Evolutionary conservation across 2,113 vertebrate species (phyloP).

Genomic region (Craseonycteris thonglongyai): DNA sequence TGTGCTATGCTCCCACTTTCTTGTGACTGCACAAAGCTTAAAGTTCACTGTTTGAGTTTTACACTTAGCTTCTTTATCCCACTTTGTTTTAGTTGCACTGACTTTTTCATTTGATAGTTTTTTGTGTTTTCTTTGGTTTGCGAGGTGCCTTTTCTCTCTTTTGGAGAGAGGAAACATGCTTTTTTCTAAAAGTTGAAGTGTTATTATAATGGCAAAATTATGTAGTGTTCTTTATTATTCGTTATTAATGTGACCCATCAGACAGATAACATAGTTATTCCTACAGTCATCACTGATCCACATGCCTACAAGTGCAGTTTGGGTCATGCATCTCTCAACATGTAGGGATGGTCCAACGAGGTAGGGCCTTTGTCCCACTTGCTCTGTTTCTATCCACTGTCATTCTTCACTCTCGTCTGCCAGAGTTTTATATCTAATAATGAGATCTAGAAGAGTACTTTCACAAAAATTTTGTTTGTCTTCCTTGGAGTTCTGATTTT

Average conservation of each 20-base stretch:
- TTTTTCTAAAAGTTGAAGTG: not conserved
- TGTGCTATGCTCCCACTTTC: rapidly evolving
- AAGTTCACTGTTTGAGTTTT: no score
- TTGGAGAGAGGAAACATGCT: not conserved
- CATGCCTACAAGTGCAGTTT: rapidly evolving
- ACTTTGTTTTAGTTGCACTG: not conserved
- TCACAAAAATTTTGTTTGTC: no score
- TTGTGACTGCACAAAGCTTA: rapidly evolving
- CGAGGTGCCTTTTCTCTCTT: not conserved
- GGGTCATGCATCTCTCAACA: not conserved
- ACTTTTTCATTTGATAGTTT: not conserved
- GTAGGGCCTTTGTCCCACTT: not conserved
- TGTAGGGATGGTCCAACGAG: no score
- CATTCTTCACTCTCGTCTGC: not conserved
- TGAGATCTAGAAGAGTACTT: not conserved
- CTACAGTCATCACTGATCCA: no score
- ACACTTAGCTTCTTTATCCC: no score
- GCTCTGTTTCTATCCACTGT: rapidly evolving
- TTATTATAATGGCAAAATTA: not conserved
- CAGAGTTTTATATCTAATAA: not conserved
- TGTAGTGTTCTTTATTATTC: no score
- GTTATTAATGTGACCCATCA: no score
- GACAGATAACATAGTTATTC: not conserved
- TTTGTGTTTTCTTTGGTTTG: not conserved
- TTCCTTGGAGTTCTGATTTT: no score